Conservation (phyloP, 2,888 invertebrate species). For the Invenusta paracnida region DNA sequence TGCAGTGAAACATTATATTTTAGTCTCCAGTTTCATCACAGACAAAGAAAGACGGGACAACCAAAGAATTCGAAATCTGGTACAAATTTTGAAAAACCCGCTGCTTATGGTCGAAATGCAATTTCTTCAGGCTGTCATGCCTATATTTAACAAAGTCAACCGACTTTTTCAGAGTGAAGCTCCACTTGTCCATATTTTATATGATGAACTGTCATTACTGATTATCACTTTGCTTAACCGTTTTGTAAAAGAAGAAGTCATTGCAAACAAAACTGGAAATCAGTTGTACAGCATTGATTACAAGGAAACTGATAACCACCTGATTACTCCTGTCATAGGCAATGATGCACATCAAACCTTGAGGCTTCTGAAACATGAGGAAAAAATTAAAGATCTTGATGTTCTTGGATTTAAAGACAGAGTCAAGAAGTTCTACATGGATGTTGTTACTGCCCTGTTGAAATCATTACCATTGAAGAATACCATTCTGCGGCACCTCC, state of each 20-base stretch:
- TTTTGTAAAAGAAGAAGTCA: not conserved
- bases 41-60: not conserved
- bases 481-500: conserved; percentile 33
- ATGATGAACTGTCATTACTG: conserved; percentile 6
- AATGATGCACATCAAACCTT: not conserved
- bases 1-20: not conserved
- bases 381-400: not conserved
- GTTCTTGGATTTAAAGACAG: conserved; percentile 13
- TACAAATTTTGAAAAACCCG: not conserved
- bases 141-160: not conserved
- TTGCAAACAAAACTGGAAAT: not conserved
- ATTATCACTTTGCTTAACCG: not conserved
- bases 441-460: conserved; percentile 22
- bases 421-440: conserved; percentile 3
- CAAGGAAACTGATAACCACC: not conserved
- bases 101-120: conserved; percentile 14
- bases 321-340: not conserved
- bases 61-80: conserved; percentile 11
- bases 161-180: conserved; percentile 14
- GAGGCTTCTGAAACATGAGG: not conserved
- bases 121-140: not conserved
- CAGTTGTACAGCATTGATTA: conserved; percentile 21
- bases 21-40: not conserved
- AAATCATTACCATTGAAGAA: conserved; percentile 28
- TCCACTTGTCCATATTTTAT: not conserved